Conservation (phyloP, 2,888 invertebrate genomes). For the Chrysomela aeneicollis region DNA sequence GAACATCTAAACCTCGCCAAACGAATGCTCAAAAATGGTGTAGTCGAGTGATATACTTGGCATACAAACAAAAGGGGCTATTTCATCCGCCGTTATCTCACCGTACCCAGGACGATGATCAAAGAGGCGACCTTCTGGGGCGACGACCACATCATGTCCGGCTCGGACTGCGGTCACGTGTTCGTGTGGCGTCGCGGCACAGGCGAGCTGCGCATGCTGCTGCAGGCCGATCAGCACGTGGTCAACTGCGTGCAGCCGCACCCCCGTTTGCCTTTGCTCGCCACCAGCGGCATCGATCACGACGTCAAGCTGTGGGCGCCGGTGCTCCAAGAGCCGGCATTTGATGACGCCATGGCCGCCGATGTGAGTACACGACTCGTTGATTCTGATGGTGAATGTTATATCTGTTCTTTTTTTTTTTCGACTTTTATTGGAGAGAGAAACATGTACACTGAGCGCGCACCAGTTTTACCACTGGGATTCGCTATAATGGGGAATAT, state of each 20-base stretch:
- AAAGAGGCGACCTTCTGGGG: constrained; percentile 90
- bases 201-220: constrained; percentile 74
- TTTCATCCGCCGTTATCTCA: background rate
- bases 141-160: constrained; percentile 80
- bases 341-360: constrained; percentile 70
- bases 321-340: constrained; percentile 67
- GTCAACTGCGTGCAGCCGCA: constrained; percentile 89
- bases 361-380: constrained; percentile 64
- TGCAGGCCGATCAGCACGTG: constrained; percentile 83
- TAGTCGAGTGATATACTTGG: background rate
- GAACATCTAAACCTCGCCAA: no score
- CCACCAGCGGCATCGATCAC: constrained; percentile 89
- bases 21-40: background rate
- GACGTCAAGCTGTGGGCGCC: constrained; percentile 87
- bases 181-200: constrained; percentile 82
- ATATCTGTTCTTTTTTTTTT: no score
- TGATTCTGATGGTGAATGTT: background rate
- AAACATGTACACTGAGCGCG: no score
- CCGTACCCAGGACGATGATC: constrained; percentile 77
- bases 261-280: constrained; percentile 76
- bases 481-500: no score
- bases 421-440: no score
- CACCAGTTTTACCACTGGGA: no score
- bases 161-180: constrained; percentile 89
- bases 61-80: background rate